Evolutionary conservation across 37 sponge, comb jelly and placozoan genomes (phyloP), one percentile per base, ranked within the genome.

Genomic region (Haliclona indistincta): DNA sequence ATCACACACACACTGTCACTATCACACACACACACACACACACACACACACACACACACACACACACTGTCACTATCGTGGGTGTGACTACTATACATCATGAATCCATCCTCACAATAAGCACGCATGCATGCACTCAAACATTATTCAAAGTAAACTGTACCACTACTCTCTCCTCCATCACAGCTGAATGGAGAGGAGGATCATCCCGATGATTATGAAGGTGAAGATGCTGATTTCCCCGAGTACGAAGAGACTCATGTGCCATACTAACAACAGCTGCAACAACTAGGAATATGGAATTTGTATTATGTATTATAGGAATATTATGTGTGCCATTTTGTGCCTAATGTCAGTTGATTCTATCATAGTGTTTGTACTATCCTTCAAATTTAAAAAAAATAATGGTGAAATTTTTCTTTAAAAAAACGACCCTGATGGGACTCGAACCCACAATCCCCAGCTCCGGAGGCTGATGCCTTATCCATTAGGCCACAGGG

Each of bases 391-490:
- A n/a, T n/a, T n/a, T n/a, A 67, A 63, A 67, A 72, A 67, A 38
- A 22, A 13, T 22, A 36, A 54, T 25, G 2, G 20, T 43, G 43
- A 61, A n/a, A n/a, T n/a, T n/a, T n/a, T n/a, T n/a, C n/a, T n/a
- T n/a, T n/a, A 80, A 55, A 84, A 76, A 75, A 68, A 20, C 90
- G 90, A 89, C 90, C 90, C 90, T 89, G 90, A 61, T 89, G 90
- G 90, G 90, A 89, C 90, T 89, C 90, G 90, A 89, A 89, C 90
- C 90, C 90, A 89, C 90, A 89, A 89, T 89, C 90, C 90, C 90
- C 90, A 89, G 90, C 90, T 89, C 90, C 90, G 90, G 90, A 89
- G 90, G 90, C 90, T 89, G 91, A 91, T 91, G 91, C 88, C 91
- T 86, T 85, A 85, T 91, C 81, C 82, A 81, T 81, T 87, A 81